phyloP scores from a whole-genome alignment of 2,113 vertebrate genomes.

The Protomyctophum bolini region DNA sequence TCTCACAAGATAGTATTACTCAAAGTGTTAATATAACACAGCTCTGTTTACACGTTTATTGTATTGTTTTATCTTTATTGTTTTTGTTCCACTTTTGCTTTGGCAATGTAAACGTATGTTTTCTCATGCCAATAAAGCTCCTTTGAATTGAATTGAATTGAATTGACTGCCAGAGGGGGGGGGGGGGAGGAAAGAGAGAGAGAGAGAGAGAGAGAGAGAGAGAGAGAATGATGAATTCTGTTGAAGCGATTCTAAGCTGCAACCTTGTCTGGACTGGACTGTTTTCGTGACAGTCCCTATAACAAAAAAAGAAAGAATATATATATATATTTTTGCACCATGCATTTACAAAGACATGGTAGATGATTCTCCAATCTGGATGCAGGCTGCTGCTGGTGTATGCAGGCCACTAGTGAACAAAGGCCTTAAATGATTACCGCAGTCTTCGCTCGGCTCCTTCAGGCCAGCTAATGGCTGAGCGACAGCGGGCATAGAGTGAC shows the following conservation, averaged over 20 bases:
- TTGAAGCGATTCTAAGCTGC: not conserved
- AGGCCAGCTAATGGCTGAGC: conserved; percentile 66
- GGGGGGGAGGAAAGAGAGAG: not conserved
- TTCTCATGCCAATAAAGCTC: too few relatives aligned
- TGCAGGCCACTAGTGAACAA: conserved; percentile 57
- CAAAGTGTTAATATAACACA: too few relatives aligned
- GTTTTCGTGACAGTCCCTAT: conserved; percentile 12
- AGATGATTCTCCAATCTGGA: conserved; percentile 32
- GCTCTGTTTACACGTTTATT: too few relatives aligned
- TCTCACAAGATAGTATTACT: too few relatives aligned
- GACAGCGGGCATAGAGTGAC: conserved; percentile 66
- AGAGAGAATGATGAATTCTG: not conserved
- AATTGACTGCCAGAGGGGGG: too few relatives aligned
- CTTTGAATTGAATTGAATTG: too few relatives aligned
- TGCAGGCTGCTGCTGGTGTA: not conserved
- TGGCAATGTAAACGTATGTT: too few relatives aligned
- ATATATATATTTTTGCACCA: conserved; percentile 33
- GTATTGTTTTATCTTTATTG: too few relatives aligned
- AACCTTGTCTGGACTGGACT: not conserved
- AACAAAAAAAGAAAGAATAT: conserved; percentile 28
- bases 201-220: not conserved
- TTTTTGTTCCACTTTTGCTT: too few relatives aligned
- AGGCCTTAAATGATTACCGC: conserved; percentile 66
- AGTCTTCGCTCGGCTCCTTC: conserved; percentile 47
- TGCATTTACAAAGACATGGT: conserved; percentile 33